Percentiles rank a stretch among this genome's conserved stretches.
phyloP scores from a whole-genome alignment of 1,140 invertebrate species.

The Cherax destructor region DNA sequence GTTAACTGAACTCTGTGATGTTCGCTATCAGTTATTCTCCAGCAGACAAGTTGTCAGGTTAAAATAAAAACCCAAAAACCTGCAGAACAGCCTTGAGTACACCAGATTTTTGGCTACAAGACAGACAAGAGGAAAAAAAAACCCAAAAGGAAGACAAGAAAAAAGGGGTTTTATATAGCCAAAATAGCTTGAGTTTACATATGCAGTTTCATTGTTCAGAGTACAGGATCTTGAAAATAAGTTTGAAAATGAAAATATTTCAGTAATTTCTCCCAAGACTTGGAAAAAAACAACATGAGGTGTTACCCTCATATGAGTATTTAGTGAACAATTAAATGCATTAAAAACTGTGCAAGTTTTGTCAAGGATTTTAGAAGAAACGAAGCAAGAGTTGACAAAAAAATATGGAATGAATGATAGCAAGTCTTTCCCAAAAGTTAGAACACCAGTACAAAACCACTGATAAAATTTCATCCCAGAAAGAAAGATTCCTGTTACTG shows the following conservation, averaged over 20 bases:
- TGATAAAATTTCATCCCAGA: background rate
- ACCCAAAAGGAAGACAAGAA: conserved; percentile 33
- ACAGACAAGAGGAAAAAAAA: background rate
- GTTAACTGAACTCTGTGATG: background rate
- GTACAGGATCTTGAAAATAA: conserved; percentile 32
- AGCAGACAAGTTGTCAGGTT: background rate
- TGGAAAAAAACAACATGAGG: background rate
- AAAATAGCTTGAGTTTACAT: conserved; percentile 38
- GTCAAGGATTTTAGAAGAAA: conserved; percentile 49
- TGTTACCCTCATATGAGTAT: conserved; percentile 30
- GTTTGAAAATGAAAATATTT: conserved; percentile 29
- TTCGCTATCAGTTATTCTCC: background rate
- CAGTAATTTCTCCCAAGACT: background rate
- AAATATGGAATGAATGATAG: conserved; percentile 29
- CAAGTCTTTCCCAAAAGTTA: background rate
- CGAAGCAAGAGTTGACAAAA: conserved; percentile 36
- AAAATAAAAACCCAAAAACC: conserved; percentile 1
- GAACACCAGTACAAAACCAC: background rate
- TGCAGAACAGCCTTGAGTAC: conserved; percentile 24
- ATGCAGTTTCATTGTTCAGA: conserved; percentile 38
- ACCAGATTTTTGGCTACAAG: conserved; percentile 35
- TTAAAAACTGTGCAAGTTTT: conserved; percentile 24
- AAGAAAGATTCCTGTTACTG: background rate
- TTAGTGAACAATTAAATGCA: conserved; percentile 17
- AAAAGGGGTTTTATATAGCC: conserved; percentile 29